Conservation (phyloP, 1,140 invertebrate species). For the Drosophila tristis region DNA sequence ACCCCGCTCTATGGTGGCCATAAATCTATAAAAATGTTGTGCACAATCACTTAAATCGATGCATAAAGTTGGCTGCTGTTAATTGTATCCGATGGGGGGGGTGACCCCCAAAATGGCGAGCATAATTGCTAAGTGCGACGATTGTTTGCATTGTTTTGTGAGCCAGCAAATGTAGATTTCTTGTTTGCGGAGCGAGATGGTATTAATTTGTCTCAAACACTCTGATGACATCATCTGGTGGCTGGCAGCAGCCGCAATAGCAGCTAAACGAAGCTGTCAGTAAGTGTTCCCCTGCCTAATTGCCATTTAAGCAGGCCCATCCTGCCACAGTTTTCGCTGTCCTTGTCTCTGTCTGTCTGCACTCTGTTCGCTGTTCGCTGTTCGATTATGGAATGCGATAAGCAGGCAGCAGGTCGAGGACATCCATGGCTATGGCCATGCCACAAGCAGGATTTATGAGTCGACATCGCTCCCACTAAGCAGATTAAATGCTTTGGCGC, state of each 20-base stretch:
- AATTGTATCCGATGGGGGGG: too few relatives aligned
- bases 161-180: not conserved
- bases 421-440: conserved; percentile 33
- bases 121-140: too few relatives aligned
- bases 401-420: conserved; percentile 33
- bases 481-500: conserved; percentile 68
- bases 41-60: too few relatives aligned
- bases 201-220: conserved; percentile 52
- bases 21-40: too few relatives aligned
- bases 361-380: conserved; percentile 1
- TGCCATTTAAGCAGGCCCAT: conserved; percentile 46
- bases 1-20: too few relatives aligned
- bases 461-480: conserved; percentile 50
- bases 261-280: conserved; percentile 32
- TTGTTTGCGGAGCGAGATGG: conserved; percentile 6
- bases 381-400: conserved; percentile 47
- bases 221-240: conserved; percentile 36
- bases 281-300: conserved; percentile 36
- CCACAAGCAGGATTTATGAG: conserved; percentile 49
- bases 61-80: too few relatives aligned
- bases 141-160: conserved; percentile 1
- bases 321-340: not conserved
- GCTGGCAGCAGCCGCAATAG: conserved; percentile 3
- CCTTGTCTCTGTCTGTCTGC: too few relatives aligned
- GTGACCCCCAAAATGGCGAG: too few relatives aligned